A percentile compares a stretch with the other conserved stretches of the same genome.
Conservation (phyloP, 2,797 vertebrate genomes). For the Acanthurus tractus region DNA sequence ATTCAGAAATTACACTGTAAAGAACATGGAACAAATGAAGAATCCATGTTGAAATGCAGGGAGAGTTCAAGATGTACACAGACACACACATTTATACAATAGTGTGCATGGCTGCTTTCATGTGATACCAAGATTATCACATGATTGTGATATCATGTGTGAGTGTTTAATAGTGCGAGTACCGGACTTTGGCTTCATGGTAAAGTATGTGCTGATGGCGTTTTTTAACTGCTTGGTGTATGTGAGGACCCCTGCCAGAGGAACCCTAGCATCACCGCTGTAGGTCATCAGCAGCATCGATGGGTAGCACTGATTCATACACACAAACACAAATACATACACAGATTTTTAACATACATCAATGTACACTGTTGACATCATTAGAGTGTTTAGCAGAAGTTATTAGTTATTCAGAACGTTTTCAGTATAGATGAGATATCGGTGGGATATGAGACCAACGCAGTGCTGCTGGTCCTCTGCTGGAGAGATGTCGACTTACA, state of each 20-base stretch:
- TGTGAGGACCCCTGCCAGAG: conserved; percentile 87
- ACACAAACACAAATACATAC: conserved; percentile 11
- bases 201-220: conserved; percentile 81
- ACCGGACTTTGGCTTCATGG: conserved; percentile 71
- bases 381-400: not conserved
- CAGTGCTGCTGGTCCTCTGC: not conserved
- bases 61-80: not conserved
- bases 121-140: not conserved
- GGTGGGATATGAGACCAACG: not conserved
- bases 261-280: conserved; percentile 88
- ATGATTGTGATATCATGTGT: not conserved
- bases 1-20: conserved; percentile 33
- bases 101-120: conserved; percentile 6
- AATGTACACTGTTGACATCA: not conserved
- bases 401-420: not conserved
- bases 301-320: conserved; percentile 88
- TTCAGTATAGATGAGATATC: not conserved
- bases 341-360: not conserved
- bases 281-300: conserved; percentile 94
- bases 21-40: conserved; percentile 11
- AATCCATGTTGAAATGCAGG: not conserved
- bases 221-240: conserved; percentile 88
- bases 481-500: not conserved
- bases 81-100: not conserved
- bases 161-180: conserved; percentile 1